phyloP scores from a whole-genome alignment of 2,888 invertebrate genomes.

The Lithophane ornitopus region DNA sequence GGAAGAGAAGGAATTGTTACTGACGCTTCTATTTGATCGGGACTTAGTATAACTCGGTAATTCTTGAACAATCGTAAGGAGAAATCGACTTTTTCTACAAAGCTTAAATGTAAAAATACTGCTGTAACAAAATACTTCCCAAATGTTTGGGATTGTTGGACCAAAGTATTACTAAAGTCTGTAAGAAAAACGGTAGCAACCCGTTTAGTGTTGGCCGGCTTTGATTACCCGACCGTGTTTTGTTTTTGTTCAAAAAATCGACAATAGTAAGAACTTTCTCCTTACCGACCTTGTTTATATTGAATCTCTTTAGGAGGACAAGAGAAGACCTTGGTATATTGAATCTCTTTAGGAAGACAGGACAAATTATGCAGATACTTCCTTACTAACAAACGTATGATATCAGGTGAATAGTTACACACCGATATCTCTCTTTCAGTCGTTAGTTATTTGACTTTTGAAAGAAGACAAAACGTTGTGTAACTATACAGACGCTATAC shows the following conservation, averaged over 20 bases:
- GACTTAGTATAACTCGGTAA: constrained; percentile 28
- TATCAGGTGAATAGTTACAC: too few relatives aligned
- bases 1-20: constrained; percentile 1
- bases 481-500: too few relatives aligned
- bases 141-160: constrained; percentile 3
- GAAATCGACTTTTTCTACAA: constrained; percentile 18
- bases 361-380: too few relatives aligned
- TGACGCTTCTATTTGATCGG: constrained; percentile 15
- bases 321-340: too few relatives aligned
- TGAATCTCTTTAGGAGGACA: not conserved
- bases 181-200: not conserved
- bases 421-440: too few relatives aligned
- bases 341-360: too few relatives aligned
- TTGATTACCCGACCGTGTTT: not conserved
- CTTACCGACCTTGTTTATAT: not conserved
- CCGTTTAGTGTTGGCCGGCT: not conserved
- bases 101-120: constrained; percentile 4
- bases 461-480: too few relatives aligned
- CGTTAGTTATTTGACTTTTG: too few relatives aligned
- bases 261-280: not conserved
- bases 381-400: too few relatives aligned
- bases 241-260: not conserved
- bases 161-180: not conserved
- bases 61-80: constrained; percentile 22
- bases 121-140: not conserved